These are phyloP conservation scores for Eilema sororculum DNA, from an alignment of 2,888 invertebrate species.

Conservation along the genomic window DNA sequence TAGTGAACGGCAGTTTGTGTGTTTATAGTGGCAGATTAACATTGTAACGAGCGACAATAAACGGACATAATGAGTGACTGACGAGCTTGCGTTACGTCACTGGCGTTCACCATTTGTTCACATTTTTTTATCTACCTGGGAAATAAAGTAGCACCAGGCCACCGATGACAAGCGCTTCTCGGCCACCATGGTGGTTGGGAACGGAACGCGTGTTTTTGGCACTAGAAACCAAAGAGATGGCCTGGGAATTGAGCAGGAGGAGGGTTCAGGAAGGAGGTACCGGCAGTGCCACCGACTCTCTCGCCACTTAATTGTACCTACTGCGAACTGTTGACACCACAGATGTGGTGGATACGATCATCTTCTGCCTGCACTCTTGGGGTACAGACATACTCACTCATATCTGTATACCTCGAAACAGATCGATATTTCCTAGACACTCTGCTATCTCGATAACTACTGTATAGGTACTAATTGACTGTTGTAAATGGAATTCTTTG, in stretches of 20 bases:
- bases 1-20: not conserved
- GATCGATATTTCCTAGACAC: not conserved
- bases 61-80: not conserved
- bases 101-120: too few relatives aligned
- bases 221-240: not conserved
- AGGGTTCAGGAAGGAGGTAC: too few relatives aligned
- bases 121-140: too few relatives aligned
- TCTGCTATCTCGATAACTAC: not conserved
- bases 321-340: not conserved
- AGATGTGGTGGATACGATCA: not conserved
- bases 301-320: not conserved
- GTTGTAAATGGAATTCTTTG: not conserved
- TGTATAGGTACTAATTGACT: not conserved
- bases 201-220: not conserved
- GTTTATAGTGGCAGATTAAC: not conserved
- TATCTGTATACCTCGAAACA: too few relatives aligned
- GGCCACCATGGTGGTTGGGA: not conserved
- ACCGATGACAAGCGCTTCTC: not conserved
- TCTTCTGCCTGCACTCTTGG: too few relatives aligned
- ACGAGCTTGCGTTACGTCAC: not conserved
- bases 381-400: too few relatives aligned
- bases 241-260: not conserved
- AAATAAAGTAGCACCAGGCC: not conserved
- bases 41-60: not conserved
- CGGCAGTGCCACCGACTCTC: too few relatives aligned